phyloP scores from a whole-genome alignment of 2,888 invertebrate genomes.

The Frankliniella intonsa region DNA sequence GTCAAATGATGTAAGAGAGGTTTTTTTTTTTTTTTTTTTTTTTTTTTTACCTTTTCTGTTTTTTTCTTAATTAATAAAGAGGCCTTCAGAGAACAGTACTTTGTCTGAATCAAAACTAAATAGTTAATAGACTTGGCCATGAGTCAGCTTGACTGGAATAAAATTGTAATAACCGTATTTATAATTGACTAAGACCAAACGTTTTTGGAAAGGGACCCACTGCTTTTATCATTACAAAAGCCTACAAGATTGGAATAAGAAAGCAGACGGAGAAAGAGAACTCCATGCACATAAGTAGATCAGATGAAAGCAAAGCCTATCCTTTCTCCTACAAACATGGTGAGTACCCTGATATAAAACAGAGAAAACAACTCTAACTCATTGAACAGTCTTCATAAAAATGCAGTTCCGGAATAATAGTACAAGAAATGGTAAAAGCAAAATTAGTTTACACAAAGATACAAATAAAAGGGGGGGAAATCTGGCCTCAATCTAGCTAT shows the following conservation, averaged over 20 bases:
- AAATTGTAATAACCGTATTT: no score
- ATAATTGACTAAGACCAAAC: no score
- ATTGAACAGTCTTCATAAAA: neutral
- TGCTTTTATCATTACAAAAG: neutral
- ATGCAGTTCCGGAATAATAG: neutral
- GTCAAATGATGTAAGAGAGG: neutral
- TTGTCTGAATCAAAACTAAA: neutral
- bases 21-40: neutral
- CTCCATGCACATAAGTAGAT: neutral
- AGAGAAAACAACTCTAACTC: neutral
- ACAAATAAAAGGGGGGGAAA: neutral
- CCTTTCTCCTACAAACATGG: neutral
- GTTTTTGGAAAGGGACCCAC: no score
- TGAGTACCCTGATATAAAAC: neutral
- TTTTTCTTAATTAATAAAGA: neutral
- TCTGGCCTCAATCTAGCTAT: slow-evolving; percentile 6
- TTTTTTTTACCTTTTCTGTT: neutral
- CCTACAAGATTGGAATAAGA: neutral
- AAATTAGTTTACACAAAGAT: neutral
- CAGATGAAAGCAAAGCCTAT: neutral
- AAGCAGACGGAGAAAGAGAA: neutral
- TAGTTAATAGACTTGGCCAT: neutral
- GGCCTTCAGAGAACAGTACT: neutral
- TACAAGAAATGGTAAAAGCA: neutral
- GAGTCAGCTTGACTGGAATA: neutral